A percentile compares a stretch with the other conserved stretches of the same genome.
Evolutionary conservation across 2,797 vertebrate species (phyloP).

Genomic region (Euphonia xanthogaster): DNA sequence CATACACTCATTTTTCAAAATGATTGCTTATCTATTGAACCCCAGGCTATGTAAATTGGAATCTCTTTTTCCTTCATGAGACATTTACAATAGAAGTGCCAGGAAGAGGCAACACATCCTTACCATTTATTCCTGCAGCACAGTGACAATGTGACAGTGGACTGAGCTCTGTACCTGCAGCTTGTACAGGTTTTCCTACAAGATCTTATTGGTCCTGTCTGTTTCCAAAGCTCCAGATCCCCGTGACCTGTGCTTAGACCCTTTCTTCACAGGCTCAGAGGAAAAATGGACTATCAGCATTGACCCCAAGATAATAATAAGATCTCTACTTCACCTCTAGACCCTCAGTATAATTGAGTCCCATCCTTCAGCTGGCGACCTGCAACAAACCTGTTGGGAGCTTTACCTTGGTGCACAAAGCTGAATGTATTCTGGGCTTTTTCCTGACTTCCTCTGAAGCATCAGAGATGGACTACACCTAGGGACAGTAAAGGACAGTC

Average conservation of each 20-base stretch:
- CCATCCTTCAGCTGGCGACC: background rate
- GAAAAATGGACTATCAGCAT: background rate
- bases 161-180: background rate
- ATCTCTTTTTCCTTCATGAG: background rate
- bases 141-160: rapidly evolving
- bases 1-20: background rate
- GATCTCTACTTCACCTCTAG: background rate
- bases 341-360: background rate
- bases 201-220: background rate
- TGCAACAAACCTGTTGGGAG: background rate
- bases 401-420: background rate
- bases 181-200: background rate
- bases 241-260: background rate
- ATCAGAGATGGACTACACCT: background rate
- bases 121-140: background rate
- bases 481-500: background rate
- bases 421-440: background rate
- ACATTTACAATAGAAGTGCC: background rate
- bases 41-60: background rate
- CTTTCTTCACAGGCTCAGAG: background rate
- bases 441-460: background rate
- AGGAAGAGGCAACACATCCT: background rate
- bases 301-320: background rate
- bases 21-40: background rate
- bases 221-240: background rate